Evolutionary conservation across 2,888 invertebrate species (phyloP).

Genomic region (Dexiosoma caninum): DNA sequence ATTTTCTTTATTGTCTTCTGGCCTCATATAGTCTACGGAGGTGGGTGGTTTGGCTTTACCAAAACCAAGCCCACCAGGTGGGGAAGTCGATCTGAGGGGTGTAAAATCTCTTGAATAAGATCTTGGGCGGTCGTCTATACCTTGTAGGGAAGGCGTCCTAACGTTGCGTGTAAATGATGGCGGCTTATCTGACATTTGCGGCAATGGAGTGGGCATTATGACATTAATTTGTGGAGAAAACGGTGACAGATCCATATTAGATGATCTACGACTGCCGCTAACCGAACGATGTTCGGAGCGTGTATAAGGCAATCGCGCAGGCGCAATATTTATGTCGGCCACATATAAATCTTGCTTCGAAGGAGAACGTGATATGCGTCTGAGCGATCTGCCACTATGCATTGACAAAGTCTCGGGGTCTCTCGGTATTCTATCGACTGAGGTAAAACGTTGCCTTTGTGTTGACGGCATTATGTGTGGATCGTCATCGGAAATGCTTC

Average conservation of each 20-base stretch:
- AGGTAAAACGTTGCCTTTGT: slow-evolving; percentile 70
- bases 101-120: slow-evolving; percentile 51
- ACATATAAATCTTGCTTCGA: slow-evolving; percentile 76
- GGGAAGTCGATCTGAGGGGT: slow-evolving; percentile 66
- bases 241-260: slow-evolving; percentile 71
- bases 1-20: slow-evolving; percentile 70
- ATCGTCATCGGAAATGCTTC: slow-evolving; percentile 75
- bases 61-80: slow-evolving; percentile 67
- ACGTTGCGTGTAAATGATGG: slow-evolving; percentile 70
- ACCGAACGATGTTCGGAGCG: slow-evolving; percentile 69
- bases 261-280: slow-evolving; percentile 72
- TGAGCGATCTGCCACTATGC: slow-evolving; percentile 74
- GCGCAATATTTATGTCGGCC: slow-evolving; percentile 74
- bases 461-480: slow-evolving; percentile 64
- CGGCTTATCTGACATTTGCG: slow-evolving; percentile 63
- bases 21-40: slow-evolving; percentile 73
- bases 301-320: slow-evolving; percentile 38
- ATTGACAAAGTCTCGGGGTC: slow-evolving; percentile 74
- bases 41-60: slow-evolving; percentile 71
- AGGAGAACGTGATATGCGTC: slow-evolving; percentile 74
- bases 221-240: slow-evolving; percentile 61
- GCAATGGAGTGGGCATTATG: slow-evolving; percentile 55
- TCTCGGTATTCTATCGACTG: slow-evolving; percentile 72
- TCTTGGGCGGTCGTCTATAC: slow-evolving; percentile 20
- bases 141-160: slow-evolving; percentile 32